Conservation (phyloP, 1,140 invertebrate species). For the Manduca sexta region DNA sequence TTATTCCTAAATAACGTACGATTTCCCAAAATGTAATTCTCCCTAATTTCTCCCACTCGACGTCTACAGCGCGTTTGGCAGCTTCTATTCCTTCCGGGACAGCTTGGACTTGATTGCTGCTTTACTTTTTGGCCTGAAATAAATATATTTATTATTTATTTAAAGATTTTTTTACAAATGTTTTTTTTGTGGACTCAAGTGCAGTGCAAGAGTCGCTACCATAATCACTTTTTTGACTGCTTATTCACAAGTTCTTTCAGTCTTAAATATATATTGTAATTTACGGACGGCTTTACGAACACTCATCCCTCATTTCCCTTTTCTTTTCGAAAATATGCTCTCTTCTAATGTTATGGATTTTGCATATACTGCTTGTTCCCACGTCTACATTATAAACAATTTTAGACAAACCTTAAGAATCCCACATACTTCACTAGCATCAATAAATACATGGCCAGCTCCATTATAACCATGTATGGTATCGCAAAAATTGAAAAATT, state of each 20-base stretch:
- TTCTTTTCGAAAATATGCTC: no score
- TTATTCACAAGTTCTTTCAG: no score
- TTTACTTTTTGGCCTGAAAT: slow-evolving; percentile 69
- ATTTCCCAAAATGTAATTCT: slow-evolving; percentile 86
- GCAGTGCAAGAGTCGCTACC: no score
- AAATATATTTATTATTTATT: neutral
- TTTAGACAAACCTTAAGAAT: slow-evolving; percentile 36
- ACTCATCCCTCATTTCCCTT: no score
- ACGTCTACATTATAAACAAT: no score
- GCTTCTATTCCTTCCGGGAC: slow-evolving; percentile 75
- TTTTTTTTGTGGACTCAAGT: no score
- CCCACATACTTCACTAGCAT: slow-evolving; percentile 31
- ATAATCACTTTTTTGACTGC: no score
- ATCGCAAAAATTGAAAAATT: slow-evolving; percentile 37
- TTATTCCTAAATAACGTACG: slow-evolving; percentile 16
- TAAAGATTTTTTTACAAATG: no score
- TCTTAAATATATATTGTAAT: no score
- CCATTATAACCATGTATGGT: slow-evolving; percentile 36
- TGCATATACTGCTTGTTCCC: no score
- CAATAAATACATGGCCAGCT: slow-evolving; percentile 28
- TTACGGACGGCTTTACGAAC: no score
- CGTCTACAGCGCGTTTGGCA: slow-evolving; percentile 75
- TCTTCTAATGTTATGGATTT: no score
- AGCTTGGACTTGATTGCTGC: slow-evolving; percentile 69
- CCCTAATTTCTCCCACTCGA: slow-evolving; percentile 82